These are phyloP conservation scores for Raja brachyura DNA, from an alignment of 2,113 vertebrate genomes.

Conservation along the genomic window DNA sequence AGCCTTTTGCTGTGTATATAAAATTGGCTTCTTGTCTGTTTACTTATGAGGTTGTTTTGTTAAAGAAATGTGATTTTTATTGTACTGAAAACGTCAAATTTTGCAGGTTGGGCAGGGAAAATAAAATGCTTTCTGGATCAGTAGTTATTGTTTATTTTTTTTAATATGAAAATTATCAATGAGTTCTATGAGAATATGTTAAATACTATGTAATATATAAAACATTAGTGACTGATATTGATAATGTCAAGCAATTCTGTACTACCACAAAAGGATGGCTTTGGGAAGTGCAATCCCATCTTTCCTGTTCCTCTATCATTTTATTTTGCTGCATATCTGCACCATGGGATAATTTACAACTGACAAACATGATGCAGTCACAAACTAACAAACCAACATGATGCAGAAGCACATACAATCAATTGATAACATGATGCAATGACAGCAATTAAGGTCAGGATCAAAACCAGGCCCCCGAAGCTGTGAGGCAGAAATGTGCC, in stretches of 20 bases:
- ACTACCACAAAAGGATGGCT: too few relatives aligned
- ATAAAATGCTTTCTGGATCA: slow-evolving; percentile 33
- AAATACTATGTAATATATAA: not conserved
- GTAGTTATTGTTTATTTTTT: not conserved
- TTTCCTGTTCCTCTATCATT: not conserved
- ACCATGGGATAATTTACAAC: too few relatives aligned
- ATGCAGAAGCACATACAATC: too few relatives aligned
- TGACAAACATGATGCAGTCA: too few relatives aligned
- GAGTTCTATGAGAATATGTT: not conserved
- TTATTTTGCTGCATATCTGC: too few relatives aligned
- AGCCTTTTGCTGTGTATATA: not conserved
- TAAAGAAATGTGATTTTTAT: slow-evolving; percentile 33
- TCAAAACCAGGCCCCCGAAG: too few relatives aligned
- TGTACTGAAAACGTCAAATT: slow-evolving; percentile 19
- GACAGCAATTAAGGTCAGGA: too few relatives aligned
- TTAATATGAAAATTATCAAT: not conserved
- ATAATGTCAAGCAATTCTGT: too few relatives aligned
- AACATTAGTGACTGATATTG: not conserved
- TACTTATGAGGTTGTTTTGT: slow-evolving; percentile 22
- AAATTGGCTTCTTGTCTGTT: slow-evolving; percentile 25
- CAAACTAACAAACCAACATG: too few relatives aligned
- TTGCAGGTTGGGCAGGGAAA: slow-evolving; percentile 29
- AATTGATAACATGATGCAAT: too few relatives aligned
- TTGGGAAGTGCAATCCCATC: not conserved
- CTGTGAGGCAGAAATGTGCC: too few relatives aligned